Percentiles rank a stretch among this genome's conserved stretches.
phyloP scores from a whole-genome alignment of 2,113 vertebrate species.

The Leucoraja erinaceus region DNA sequence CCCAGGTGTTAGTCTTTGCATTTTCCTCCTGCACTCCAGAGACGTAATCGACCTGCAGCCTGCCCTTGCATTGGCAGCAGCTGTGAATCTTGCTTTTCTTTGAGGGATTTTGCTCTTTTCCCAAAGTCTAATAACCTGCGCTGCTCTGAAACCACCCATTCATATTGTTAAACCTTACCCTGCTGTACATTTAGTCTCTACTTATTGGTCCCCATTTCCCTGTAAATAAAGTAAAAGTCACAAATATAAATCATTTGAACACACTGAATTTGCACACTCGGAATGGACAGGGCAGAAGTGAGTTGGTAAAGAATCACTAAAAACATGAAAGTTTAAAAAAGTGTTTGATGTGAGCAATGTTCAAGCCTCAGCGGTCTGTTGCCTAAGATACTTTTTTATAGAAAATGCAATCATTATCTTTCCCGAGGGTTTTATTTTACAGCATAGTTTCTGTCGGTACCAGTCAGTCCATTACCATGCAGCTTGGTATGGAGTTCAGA shows the following conservation, averaged over 20 bases:
- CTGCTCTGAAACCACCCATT: neutral
- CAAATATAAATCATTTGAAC: neutral
- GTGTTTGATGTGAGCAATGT: neutral
- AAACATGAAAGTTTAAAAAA: neutral
- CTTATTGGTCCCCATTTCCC: neutral
- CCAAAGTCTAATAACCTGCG: neutral
- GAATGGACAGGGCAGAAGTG: neutral
- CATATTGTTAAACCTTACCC: neutral
- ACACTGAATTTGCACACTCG: neutral
- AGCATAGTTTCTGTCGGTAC: neutral
- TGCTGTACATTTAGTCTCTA: neutral
- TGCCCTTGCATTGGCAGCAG: neutral
- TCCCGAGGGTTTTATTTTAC: neutral
- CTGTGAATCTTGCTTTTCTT: neutral
- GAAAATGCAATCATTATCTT: neutral
- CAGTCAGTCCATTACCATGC: neutral
- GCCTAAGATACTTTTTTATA: neutral
- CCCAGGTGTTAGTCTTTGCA: neutral
- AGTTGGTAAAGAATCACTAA: neutral
- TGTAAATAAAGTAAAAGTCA: conserved; percentile 1
- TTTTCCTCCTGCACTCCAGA: neutral
- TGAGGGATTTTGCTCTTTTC: neutral
- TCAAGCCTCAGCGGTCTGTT: neutral
- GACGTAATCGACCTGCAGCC: neutral
- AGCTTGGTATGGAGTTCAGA: neutral